Base-by-base conservation (phyloP, 2,888 invertebrate genomes). In the Erebia epiphron region DNA sequence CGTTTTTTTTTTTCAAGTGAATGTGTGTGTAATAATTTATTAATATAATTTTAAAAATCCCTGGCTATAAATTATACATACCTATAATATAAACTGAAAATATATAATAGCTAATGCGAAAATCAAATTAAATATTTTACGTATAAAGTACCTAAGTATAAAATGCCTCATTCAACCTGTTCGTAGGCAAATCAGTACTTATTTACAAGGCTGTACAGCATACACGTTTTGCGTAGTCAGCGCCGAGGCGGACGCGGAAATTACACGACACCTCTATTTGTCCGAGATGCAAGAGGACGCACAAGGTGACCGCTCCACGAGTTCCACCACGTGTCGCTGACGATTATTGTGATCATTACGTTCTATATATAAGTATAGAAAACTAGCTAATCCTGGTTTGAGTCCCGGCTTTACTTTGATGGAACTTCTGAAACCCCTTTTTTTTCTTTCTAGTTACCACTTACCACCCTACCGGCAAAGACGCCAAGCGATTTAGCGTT, bases 291-390 rank as follows among this genome's bases (percentile, higher is more conserved):
- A 83, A 83, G 87, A 80, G 88, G 87, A 90, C 90, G 86, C 76
- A 81, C 90, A 92, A 92, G 92, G 92, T 91, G 92, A 92, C 92
- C 90, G 89, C 81, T 75, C 70, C 71, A 74, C 77, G 76, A 76
- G 77, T 74, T 69, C 56, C 65, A 61, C 70, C 71, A 74, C 77
- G 76, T 77, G 77, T 75, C 71, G 60, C 65, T 61, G 67, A 71
- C 73, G 67, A 54, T 50, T 58, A 68, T 67, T 69, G 66, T 58
- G 58, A 21, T n/a, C 54, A 18, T 2, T 10, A 18, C 3, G 54
- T 18, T 52, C 10, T 16, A 54, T 26, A 26, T 54, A n/a, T n/a
- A 8, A 50, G 8, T 16, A 18, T 35, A 35, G 35, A 35, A 35
- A 35, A 35, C 35, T 35, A 35, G 35, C 35, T 35, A 7, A 35